Base-by-base conservation (phyloP, 2,888 invertebrate species). In the Holacanthella duospinosa region DNA sequence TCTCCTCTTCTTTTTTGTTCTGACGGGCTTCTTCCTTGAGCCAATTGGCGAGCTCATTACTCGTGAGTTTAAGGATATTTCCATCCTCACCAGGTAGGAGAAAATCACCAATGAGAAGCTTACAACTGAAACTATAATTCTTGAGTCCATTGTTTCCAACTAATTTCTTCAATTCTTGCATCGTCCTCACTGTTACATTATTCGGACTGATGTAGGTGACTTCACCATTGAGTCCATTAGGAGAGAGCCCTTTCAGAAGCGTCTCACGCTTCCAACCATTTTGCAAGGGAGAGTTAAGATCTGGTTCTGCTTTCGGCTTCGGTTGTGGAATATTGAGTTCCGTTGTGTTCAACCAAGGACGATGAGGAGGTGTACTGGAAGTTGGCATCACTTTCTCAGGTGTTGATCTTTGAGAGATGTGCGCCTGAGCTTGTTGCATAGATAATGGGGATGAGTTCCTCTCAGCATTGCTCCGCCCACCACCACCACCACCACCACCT, bases 211-310 rank as follows among this genome's bases (percentile, higher is more conserved):
- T 85, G 78, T 97, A 97, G 64, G 86, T 84, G 55, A 97, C 95
- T 75, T 96, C 95, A n/a, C 96, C 94, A 72, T 88, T 87, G 68
- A 88, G 86, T 44, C 93, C 93, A 74, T 85, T 87, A 71, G 88
- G 86, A 4, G 90, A 91, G 9, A 94, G 82, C 3, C 90, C 89
- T 68, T 87, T 85, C 74, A 95, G 91, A 61, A 91, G 83, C 0
- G 94, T 94, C 76, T 93, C 89, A n/a, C 95, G 82, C 74, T 88
- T 88, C 95, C 95, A 95, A 65, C 93, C 93, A 79, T 83, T 80
- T 60, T 84, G 84, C 27, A 88, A 75, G 0, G 87, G 87, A 62
- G 85, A 80, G 56, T 84, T 78, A 60, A 87, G 76, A 69, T 85
- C 83, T 27, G 71, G 59, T 21, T 55, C 55, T 25, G 25, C 24